Conservation (phyloP, 30 jellyfish, hydroid and myxozoan species). For the Aurelia coerulea region DNA sequence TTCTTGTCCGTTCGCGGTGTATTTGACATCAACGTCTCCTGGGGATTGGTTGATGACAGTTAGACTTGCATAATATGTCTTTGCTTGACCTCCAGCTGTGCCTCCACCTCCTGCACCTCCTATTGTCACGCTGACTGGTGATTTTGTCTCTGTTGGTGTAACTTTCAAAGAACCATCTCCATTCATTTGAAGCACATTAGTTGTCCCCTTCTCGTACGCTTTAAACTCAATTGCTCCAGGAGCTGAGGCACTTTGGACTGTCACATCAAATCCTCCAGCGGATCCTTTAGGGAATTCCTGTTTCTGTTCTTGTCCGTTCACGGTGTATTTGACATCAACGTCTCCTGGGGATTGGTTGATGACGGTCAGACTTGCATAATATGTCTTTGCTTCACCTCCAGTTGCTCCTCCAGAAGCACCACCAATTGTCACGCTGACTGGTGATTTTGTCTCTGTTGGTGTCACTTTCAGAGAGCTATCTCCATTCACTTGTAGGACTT, state of each 20-base stretch:
- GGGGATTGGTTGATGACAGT: constrained; percentile 74
- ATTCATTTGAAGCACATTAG: constrained; percentile 45
- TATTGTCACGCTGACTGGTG: too few relatives aligned
- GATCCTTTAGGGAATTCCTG: constrained; percentile 43
- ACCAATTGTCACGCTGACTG: constrained; percentile 25
- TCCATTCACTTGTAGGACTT: constrained; percentile 27
- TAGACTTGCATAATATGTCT: constrained; percentile 67
- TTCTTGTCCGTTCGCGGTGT: constrained; percentile 38
- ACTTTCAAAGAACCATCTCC: constrained; percentile 31
- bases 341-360: constrained; percentile 52
- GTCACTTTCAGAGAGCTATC: constrained; percentile 1
- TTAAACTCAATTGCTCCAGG: constrained; percentile 77
- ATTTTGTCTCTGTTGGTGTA: too few relatives aligned
- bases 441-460: constrained; percentile 41
- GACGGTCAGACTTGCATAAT: constrained; percentile 51
- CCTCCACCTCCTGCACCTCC: too few relatives aligned
- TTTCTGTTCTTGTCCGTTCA: constrained; percentile 50
- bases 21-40: constrained; percentile 28
- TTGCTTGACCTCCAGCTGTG: too few relatives aligned
- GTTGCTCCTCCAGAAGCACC: constrained; percentile 18
- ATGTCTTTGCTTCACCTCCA: constrained; percentile 42
- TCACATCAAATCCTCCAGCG: constrained; percentile 54
- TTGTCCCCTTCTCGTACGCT: constrained; percentile 73
- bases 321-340: constrained; percentile 42
- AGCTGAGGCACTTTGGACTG: constrained; percentile 18